A percentile compares a stretch with the other conserved stretches of the same genome.
Evolutionary conservation across 2,113 vertebrate species (phyloP).

Genomic region (Dendropsophus ebraccatus): DNA sequence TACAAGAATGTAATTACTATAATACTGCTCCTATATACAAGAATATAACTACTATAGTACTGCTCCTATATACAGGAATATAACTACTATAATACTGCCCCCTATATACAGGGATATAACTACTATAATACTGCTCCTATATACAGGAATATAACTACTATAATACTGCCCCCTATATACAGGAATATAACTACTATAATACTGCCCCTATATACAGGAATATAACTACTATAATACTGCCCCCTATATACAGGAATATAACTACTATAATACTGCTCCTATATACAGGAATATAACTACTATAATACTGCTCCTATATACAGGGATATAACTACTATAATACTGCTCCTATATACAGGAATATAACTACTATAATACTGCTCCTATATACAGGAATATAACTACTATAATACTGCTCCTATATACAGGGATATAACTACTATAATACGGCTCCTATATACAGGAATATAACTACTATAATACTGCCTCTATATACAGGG

Average conservation of each 20-base stretch:
- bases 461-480: constrained; percentile 21
- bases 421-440: background rate
- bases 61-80: background rate
- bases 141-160: constrained; percentile 13
- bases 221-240: constrained; percentile 12
- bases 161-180: constrained; percentile 13
- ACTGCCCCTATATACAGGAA: background rate
- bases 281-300: constrained; percentile 4
- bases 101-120: constrained; percentile 10
- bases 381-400: background rate
- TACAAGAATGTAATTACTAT: constrained; percentile 10
- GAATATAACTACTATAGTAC: constrained; percentile 9
- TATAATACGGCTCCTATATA: background rate
- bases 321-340: constrained; percentile 9
- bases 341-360: constrained; percentile 6
- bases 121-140: constrained; percentile 7
- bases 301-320: constrained; percentile 1
- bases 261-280: constrained; percentile 20
- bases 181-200: constrained; percentile 23
- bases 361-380: background rate
- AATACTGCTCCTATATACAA: background rate
- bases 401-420: constrained; percentile 5
- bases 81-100: constrained; percentile 3
- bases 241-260: constrained; percentile 2
- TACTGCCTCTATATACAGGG: background rate